Percentiles rank a stretch among this genome's conserved stretches.
These are phyloP conservation scores for Eupeodes luniger DNA, from an alignment of 2,888 invertebrate genomes.

Conservation along the genomic window DNA sequence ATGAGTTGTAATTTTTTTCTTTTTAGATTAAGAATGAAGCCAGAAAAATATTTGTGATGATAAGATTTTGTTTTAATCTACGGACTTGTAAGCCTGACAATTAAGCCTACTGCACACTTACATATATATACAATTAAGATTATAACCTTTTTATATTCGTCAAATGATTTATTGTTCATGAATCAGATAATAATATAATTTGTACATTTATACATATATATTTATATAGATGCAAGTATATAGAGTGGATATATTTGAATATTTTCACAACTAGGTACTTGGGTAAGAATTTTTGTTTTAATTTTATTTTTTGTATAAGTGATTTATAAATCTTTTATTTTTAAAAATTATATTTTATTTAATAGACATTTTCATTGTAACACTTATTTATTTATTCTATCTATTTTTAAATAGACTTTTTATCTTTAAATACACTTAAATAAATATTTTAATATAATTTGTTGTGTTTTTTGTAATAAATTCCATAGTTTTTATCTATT, in stretches of 20 bases:
- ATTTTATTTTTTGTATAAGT: background rate
- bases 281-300: conserved; percentile 29
- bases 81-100: no score
- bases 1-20: no score
- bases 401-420: conserved; percentile 13
- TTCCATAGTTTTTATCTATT: background rate
- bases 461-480: conserved; percentile 17
- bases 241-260: conserved; percentile 12
- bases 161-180: conserved; percentile 13
- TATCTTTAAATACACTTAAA: background rate
- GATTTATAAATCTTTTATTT: conserved; percentile 25
- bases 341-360: conserved; percentile 24
- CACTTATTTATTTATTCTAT: conserved; percentile 55
- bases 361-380: conserved; percentile 60
- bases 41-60: background rate
- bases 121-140: background rate
- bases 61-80: background rate
- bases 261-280: conserved; percentile 62
- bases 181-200: conserved; percentile 37
- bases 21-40: no score
- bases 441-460: conserved; percentile 9
- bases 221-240: background rate
- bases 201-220: conserved; percentile 33
- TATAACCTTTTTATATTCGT: background rate
- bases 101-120: background rate